Conservation (phyloP, 2,888 invertebrate genomes). For the Leucophora obtusa region DNA sequence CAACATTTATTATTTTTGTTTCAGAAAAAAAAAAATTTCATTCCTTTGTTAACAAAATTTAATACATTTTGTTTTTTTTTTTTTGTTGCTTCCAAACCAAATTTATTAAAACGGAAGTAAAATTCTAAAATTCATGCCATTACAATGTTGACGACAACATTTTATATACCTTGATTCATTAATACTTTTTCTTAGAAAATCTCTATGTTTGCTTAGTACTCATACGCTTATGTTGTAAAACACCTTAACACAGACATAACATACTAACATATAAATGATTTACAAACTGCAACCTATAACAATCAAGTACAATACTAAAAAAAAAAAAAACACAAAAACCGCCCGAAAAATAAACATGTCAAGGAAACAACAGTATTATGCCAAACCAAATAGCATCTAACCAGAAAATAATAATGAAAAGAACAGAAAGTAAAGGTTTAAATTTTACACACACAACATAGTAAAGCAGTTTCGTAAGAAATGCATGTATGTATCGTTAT, state of each 20-base stretch:
- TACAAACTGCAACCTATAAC: not conserved
- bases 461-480: too few relatives aligned
- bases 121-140: too few relatives aligned
- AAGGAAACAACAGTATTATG: constrained; percentile 38
- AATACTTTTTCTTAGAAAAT: constrained; percentile 17
- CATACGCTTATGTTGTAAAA: too few relatives aligned
- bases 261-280: not conserved
- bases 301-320: constrained; percentile 15
- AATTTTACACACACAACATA: not conserved
- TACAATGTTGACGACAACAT: not conserved
- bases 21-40: too few relatives aligned
- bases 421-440: not conserved
- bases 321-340: not conserved
- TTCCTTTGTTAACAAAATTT: too few relatives aligned
- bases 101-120: too few relatives aligned
- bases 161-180: constrained; percentile 30
- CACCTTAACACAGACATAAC: not conserved
- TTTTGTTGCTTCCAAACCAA: too few relatives aligned
- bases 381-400: constrained; percentile 19
- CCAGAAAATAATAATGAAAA: not conserved
- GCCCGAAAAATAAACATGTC: constrained; percentile 28
- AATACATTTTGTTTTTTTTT: too few relatives aligned
- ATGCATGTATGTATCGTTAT: not conserved
- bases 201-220: not conserved
- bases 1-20: too few relatives aligned